Base-by-base conservation (phyloP, 2,797 vertebrate species). In the Channallabes apus region DNA sequence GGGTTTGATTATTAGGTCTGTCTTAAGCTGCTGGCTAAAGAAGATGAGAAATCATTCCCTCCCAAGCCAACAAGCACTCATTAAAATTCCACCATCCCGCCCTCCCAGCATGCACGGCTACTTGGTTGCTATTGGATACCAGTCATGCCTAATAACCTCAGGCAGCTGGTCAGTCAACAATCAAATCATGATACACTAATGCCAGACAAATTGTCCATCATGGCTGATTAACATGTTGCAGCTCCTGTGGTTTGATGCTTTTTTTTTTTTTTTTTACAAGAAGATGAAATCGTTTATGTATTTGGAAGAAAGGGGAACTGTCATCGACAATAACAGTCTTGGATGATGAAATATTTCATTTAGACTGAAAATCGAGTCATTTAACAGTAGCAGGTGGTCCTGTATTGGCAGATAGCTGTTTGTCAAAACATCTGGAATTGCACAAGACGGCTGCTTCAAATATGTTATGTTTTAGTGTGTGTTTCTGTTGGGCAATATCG, bases 121-220 rank as follows among this genome's bases (percentile, higher is more conserved):
- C 64, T 14, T 51, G 12, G 88, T 88, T 89, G 88, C 89, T 73
- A 89, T 82, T 88, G 88, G 87, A 88, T 82, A 87, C 82, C 85
- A 71, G 67, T 88, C 73, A 62, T 78, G 84, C 83, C 85, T 77
- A 87, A 89, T 86, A 88, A 80, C 77, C 85, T 67, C 77, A 80
- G 84, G 72, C 86, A 87, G 84, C 84, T 88, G 84, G 88, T 89
- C 87, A 87, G 88, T 88, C 88, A 84, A 83, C 76, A 85, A 84
- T 88, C 77, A 90, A 89, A 89, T 85, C 71, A 82, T 84, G 80
- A 86, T 77, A 65, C 58, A 78, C 64, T 86, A 83, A 86, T 86
- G 83, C 64, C 82, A 84, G 77, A 83, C 77, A 80, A 87, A 87
- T 80, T 75, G 78, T 80, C 83, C 56, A 85, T 84, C 69, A 81